Base-by-base conservation (phyloP, 2,797 vertebrate species). In the Yasuhikotakia modesta region DNA sequence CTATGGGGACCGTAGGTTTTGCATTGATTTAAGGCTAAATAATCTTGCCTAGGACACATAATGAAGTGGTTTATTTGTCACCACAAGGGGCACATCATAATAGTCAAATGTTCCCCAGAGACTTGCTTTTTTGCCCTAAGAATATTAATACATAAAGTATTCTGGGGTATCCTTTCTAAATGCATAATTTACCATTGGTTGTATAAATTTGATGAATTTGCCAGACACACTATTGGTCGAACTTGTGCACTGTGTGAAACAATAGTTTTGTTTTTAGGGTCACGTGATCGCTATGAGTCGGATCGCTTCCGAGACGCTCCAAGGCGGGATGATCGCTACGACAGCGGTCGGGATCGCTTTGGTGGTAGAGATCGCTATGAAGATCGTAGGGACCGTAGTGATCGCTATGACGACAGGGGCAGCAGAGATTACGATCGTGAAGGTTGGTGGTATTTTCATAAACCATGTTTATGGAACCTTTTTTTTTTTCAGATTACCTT, bases 241-340 rank as follows among this genome's bases (percentile, higher is more conserved):
- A 22, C 19, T 66, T n/a, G n/a, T 64, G 60, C 13, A 27, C 12
- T 58, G 13, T 58, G 7, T 35, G 63, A 69, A 35, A 4, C 10
- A 2, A 52, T 63, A 5, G 39, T 43, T 75, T 11, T 68, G 32
- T 76, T 5, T 73, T n/a, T 52, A 98, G 96, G 94, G 86, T 96
- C 94, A 85, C 93, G 95, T 70, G 96, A 95, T 80, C 94, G 95
- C 2, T 97, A 91, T 0, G 96, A 97, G 75, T 94, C 95, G 0
- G 95, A 96, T 74, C 92, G 95, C 27, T 96, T 88, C 68, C 91
- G 92, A 79, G 95, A 96, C 30, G 95, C 93, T 1, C 92, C 95
- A 0, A 90, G 95, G 5, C 88, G 95, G 48, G 96, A 91, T 80
- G 96, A 95, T 80, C 93, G 95, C 16, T 96, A 90, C 0, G 93